Evolutionary conservation across 30 jellyfish, hydroid and myxozoan genomes (phyloP), one percentile per base, ranked within the genome.

Genomic region (Chrysaora quinquecirrha): DNA sequence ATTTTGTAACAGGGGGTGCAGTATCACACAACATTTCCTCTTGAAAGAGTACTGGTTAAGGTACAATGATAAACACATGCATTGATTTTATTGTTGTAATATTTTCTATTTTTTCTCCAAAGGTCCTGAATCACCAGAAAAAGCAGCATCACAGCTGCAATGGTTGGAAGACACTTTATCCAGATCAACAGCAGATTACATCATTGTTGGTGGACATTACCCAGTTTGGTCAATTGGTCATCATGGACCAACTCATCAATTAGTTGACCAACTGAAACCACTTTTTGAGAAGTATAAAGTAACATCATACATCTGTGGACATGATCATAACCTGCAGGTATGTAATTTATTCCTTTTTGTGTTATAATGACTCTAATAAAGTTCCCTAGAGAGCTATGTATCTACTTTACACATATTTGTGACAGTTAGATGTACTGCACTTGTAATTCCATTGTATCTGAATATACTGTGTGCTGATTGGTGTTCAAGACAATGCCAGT

Each of bases 291-390:
- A 93, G 49, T 93, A 87, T 73, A 25, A 76, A 0, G 98, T 83
- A 60, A 80, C 97, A 24, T 91, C 98, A 1, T 93, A 93, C 76
- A 54, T 93, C 47, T 63, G 93, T 68, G 98, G 98, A 2, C 98
- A 93, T 75, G 98, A 93, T 49, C 98, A 93, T 43, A 93, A 93
- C 58, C 48, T 87, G 25, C 98, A 93, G 96, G 98, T 87, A 58
- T 25, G 86, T 62, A 9, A 11, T 33, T 28, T 33, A 6, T 38
- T 61, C 73, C 18, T 62, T 29, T 30, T 43, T 43, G 16, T 43
- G 9, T 43, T 43, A 43, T 43, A 18, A 3, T 66, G 66, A 28
- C 4, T 22, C 16, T 6, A 25, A 21, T 60, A 6, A 60, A 25
- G 72, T 20, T 43, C 9, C 58, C 9, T 9, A 6, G 16, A 16